Evolutionary conservation across 2,113 vertebrate species (phyloP).

Genomic region (Candoia aspera): DNA sequence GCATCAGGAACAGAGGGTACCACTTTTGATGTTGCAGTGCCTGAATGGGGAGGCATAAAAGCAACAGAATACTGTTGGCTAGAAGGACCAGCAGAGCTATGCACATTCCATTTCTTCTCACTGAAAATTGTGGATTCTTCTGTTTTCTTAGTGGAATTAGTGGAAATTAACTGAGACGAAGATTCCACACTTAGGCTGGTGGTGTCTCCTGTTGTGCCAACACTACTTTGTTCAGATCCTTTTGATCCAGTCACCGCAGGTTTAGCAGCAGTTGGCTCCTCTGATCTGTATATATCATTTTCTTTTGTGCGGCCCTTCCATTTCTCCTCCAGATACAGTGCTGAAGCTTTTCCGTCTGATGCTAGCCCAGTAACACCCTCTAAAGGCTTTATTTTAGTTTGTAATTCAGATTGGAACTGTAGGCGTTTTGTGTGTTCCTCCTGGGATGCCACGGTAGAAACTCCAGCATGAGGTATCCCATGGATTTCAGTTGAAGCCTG

Average conservation of each 20-base stretch:
- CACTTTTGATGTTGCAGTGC: neutral
- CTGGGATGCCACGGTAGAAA: neutral
- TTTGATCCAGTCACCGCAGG: neutral
- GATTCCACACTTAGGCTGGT: neutral
- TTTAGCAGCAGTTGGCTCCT: neutral
- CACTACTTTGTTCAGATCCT: neutral
- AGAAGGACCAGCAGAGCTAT: neutral
- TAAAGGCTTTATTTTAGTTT: neutral
- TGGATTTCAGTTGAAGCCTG: neutral
- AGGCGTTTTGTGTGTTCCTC: neutral
- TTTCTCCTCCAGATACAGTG: neutral
- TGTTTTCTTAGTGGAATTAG: too few relatives aligned
- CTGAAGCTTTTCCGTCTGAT: neutral
- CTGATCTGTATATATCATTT: neutral
- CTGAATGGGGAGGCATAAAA: neutral
- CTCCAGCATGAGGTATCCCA: neutral
- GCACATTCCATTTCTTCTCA: neutral
- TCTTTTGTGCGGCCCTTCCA: neutral
- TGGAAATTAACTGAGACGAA: neutral
- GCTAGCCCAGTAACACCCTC: neutral
- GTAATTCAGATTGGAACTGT: neutral
- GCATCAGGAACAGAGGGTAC: neutral
- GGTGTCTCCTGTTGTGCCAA: neutral
- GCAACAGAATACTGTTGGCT: neutral
- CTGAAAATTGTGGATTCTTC: neutral